Evolutionary conservation across 2,113 vertebrate genomes (phyloP).

Genomic region (Speoplatyrhinus poulsoni): DNA sequence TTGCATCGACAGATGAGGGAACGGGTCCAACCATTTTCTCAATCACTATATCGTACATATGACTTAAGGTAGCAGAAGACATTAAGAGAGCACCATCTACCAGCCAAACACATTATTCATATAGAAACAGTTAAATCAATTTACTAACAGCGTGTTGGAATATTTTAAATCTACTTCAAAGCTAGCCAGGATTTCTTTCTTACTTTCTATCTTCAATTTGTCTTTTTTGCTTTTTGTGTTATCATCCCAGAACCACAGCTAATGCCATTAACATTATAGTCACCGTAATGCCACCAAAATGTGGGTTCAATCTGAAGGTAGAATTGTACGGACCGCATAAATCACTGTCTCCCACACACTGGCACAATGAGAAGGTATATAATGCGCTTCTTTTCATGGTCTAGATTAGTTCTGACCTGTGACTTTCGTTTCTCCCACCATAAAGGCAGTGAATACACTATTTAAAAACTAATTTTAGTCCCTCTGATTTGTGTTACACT

Average conservation of each 20-base stretch:
- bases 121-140: conserved; percentile 18
- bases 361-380: not conserved
- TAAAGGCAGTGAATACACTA: not conserved
- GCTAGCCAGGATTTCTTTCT: not conserved
- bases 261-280: not conserved
- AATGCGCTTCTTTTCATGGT: not conserved
- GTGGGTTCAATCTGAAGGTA: not conserved
- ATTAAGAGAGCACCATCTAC: conserved; percentile 11
- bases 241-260: not conserved
- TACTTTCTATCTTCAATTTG: not conserved
- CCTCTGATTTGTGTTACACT: not conserved
- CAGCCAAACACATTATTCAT: not conserved
- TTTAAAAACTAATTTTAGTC: conserved; percentile 5
- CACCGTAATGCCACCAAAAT: not conserved
- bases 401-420: conserved; percentile 6
- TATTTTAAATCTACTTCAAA: conserved; percentile 10
- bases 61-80: not conserved
- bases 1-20: not conserved
- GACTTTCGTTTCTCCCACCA: not conserved
- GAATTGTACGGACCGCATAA: not conserved
- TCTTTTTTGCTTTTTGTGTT: too few species aligned
- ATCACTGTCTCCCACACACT: not conserved
- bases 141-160: not conserved
- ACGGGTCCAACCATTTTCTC: conserved; percentile 29
- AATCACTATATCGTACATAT: conserved; percentile 5